A percentile compares a stretch with the other conserved stretches of the same genome.
These are phyloP conservation scores for Megalonaias nervosa DNA, from an alignment of 1,140 invertebrate species.

Conservation along the genomic window DNA sequence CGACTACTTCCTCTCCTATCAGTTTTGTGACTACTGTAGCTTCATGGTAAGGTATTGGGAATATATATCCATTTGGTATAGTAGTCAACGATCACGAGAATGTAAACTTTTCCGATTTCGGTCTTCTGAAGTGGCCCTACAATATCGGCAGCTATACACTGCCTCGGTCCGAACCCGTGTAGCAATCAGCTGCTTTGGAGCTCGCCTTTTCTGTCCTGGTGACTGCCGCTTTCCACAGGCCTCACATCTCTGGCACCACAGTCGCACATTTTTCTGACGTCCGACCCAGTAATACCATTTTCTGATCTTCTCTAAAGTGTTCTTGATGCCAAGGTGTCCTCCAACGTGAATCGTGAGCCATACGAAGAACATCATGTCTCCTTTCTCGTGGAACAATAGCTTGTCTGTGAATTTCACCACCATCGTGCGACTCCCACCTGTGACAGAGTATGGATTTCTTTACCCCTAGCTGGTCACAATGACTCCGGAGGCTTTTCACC, in stretches of 20 bases:
- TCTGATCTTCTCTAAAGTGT: conserved; percentile 18
- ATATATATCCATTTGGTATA: conserved; percentile 50
- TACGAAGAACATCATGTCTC: conserved; percentile 2
- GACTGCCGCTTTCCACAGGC: conserved; percentile 7
- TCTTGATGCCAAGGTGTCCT: conserved; percentile 17
- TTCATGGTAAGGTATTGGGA: conserved; percentile 44
- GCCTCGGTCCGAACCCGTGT: conserved; percentile 13
- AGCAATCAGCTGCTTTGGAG: not conserved
- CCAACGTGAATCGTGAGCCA: conserved; percentile 6
- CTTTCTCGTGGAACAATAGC: conserved; percentile 6
- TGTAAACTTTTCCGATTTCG: conserved; percentile 38
- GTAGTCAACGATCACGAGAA: conserved; percentile 51
- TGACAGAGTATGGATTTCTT: too few species aligned
- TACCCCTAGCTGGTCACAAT: too few species aligned
- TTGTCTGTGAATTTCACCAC: too few species aligned
- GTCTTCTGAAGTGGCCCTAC: conserved; percentile 14
- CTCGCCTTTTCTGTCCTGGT: not conserved
- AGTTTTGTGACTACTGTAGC: conserved; percentile 56
- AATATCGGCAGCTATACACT: conserved; percentile 29
- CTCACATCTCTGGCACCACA: conserved; percentile 18
- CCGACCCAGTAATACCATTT: too few species aligned
- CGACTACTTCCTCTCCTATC: conserved; percentile 60
- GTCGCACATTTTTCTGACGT: too few species aligned
- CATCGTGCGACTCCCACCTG: too few species aligned
- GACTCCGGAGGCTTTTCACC: too few species aligned